Evolutionary conservation across 2,113 vertebrate genomes (phyloP).

Genomic region (Mus spicilegus): DNA sequence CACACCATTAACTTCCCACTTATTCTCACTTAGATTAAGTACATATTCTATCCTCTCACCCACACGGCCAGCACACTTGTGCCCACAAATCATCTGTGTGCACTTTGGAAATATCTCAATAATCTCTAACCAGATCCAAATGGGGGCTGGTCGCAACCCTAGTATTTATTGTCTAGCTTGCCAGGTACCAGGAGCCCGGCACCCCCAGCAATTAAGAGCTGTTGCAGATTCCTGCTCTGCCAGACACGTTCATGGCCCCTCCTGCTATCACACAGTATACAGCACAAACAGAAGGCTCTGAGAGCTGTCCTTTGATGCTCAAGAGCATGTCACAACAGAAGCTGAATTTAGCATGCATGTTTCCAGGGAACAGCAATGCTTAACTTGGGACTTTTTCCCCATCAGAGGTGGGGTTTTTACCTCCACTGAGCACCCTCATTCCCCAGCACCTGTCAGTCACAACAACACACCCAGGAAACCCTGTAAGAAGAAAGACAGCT

Average conservation of each 20-base stretch:
- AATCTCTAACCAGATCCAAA: constrained; percentile 55
- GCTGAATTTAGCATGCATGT: background rate
- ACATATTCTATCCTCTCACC: constrained; percentile 69
- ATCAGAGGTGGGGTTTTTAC: background rate
- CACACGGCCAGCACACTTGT: constrained; percentile 54
- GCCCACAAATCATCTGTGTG: constrained; percentile 73
- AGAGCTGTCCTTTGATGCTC: background rate
- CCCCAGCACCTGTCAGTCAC: background rate
- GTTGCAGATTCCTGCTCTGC: background rate
- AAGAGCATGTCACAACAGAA: background rate
- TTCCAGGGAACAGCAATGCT: background rate
- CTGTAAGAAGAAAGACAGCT: constrained; percentile 57
- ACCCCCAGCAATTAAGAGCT: background rate
- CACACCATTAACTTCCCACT: constrained; percentile 77
- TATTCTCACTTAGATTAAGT: constrained; percentile 69
- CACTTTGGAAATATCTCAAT: constrained; percentile 45
- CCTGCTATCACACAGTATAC: background rate
- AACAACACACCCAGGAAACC: constrained; percentile 33
- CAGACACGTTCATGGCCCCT: background rate
- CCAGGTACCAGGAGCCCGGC: background rate
- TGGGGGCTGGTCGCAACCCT: background rate
- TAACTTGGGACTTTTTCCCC: background rate
- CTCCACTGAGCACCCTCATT: background rate
- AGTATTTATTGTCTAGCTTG: background rate
- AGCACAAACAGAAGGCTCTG: background rate